Conservation (phyloP, 1,140 invertebrate species). For the Lordiphosa clarofinis region DNA sequence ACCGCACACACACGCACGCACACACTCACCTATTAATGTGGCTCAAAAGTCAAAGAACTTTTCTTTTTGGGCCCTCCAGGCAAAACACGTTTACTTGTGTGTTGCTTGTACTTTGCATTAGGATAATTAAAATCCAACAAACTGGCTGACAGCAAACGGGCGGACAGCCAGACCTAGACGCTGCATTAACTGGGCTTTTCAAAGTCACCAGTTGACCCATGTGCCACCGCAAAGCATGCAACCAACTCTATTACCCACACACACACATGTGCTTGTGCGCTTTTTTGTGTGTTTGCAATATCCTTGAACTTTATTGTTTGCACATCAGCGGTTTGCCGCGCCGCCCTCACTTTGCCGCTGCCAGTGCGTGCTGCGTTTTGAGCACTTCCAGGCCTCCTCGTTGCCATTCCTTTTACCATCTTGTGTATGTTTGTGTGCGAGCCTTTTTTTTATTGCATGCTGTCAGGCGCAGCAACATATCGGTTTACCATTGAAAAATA, state of each 20-base stretch:
- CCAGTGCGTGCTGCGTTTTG: slow-evolving; percentile 47
- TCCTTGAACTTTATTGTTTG: slow-evolving; percentile 79
- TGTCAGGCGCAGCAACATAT: slow-evolving; percentile 71
- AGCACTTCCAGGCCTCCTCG: slow-evolving; percentile 40
- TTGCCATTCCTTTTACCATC: slow-evolving; percentile 30
- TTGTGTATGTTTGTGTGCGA: slow-evolving; percentile 22
- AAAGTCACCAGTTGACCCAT: slow-evolving; percentile 64
- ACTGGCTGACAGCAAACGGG: slow-evolving; percentile 46
- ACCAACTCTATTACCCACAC: slow-evolving; percentile 49
- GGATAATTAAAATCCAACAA: slow-evolving; percentile 74
- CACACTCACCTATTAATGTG: background rate
- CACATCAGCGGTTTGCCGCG: slow-evolving; percentile 65
- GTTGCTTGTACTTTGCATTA: slow-evolving; percentile 62
- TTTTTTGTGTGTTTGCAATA: slow-evolving; percentile 45
- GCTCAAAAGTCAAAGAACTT: slow-evolving; percentile 36
- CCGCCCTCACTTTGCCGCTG: slow-evolving; percentile 16
- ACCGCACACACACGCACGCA: no score
- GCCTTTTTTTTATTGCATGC: slow-evolving; percentile 62
- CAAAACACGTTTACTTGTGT: no score
- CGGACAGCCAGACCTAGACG: background rate
- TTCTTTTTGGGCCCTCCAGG: slow-evolving; percentile 24
- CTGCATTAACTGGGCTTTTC: slow-evolving; percentile 48
- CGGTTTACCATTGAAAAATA: slow-evolving; percentile 70
- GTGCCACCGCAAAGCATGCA: slow-evolving; percentile 55
- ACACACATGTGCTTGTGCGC: slow-evolving; percentile 23